Evolutionary conservation across 2,797 vertebrate genomes (phyloP).

Genomic region (Chloroceryle inda): DNA sequence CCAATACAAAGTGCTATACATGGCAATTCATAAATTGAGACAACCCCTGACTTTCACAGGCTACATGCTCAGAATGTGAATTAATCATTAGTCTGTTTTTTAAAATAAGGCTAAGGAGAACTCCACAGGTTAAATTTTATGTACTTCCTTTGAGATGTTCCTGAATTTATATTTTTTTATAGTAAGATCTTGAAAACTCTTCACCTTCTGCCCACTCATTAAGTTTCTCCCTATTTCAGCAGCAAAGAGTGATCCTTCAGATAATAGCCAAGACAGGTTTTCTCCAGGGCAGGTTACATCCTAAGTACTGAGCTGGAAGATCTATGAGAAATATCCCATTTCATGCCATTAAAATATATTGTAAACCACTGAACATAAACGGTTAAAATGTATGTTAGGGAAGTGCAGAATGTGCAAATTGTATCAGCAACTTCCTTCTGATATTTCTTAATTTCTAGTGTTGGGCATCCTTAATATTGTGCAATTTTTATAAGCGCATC

Average conservation of each 20-base stretch:
- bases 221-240: background rate
- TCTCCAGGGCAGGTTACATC: background rate
- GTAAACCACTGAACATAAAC: background rate
- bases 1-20: background rate
- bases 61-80: background rate
- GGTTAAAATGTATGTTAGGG: background rate
- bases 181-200: background rate
- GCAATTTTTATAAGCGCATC: background rate
- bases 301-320: background rate
- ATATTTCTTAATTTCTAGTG: background rate
- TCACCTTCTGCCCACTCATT: background rate
- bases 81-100: background rate
- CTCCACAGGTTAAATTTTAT: background rate
- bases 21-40: background rate
- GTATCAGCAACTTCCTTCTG: background rate
- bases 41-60: background rate
- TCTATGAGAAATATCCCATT: background rate
- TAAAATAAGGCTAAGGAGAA: background rate
- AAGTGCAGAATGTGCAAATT: background rate
- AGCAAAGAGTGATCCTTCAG: background rate
- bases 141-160: background rate
- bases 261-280: background rate
- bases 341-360: background rate
- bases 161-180: background rate
- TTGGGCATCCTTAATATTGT: background rate